Base-by-base conservation (phyloP, 2,113 vertebrate species). In the Myiozetetes cayanensis region DNA sequence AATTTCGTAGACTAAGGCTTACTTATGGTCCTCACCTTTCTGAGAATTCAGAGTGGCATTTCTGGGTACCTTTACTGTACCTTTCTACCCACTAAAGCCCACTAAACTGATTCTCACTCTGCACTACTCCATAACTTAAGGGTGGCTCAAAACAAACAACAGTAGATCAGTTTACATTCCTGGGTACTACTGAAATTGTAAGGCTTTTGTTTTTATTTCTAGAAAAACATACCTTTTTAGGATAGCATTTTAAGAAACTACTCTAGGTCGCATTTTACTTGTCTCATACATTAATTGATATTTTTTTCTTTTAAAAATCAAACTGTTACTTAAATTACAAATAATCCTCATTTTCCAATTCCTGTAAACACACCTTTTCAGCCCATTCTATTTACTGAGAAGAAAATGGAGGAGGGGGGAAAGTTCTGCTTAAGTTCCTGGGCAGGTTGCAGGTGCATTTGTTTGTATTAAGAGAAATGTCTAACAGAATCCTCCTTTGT, bases 401-500 rank as follows among this genome's bases (percentile, higher is more conserved):
- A 90, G 50, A 66, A 93, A 80, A 65, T 20, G 39, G 58, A 80
- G 83, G 31, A 77, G 46, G 35, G 55, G 33, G 25, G 59, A 39
- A 30, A 84, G 37, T 86, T 89, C 50, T 87, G 30, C 53, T 85
- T 87, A 65, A 81, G 85, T 89, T 94, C 65, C 58, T 1, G 6
- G 55, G 75, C 91, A 80, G 70, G 62, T 62, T 95, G 90, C 95
- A 97, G 97, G 95, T 97, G 96, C 93, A 91, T 91, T 96, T 96
- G 92, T 96, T 96, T 96, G 67, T 83, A 89, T 96, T 91, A 93
- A 87, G 59, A 87, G 83, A 89, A 95, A 92, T 23, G 14, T 91
- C 87, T 93, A 93, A 94, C 81, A 96, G 89, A 95, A 97, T 93
- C 90, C 59, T 92, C 70, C 68, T 97, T 97, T 97, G 95, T 97